Evolutionary conservation across 23 tunicate genomes (phyloP).

Genomic region (Ascidia mentula): DNA sequence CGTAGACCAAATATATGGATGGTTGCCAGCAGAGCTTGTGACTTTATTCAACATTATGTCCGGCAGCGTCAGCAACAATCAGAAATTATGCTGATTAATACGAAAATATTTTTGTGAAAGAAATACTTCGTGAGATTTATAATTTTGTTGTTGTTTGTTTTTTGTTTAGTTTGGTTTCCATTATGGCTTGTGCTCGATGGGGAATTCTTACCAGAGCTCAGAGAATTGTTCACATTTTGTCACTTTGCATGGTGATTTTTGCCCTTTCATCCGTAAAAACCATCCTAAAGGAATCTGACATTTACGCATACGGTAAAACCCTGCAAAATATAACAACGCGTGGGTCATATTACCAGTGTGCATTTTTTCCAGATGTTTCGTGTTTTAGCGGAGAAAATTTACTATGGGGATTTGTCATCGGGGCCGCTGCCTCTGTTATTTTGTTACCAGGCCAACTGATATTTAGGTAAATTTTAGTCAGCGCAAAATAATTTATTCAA

Average conservation of each 20-base stretch:
- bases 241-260: conserved; percentile 29
- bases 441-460: conserved; percentile 71
- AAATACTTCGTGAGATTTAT: no score
- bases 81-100: no score
- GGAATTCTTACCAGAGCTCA: conserved; percentile 53
- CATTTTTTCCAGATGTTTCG: conserved; percentile 14
- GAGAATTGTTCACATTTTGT: conserved; percentile 41
- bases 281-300: conserved; percentile 11
- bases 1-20: no score
- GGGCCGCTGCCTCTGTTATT: conserved; percentile 32
- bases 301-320: conserved; percentile 36
- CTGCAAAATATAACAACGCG: background rate
- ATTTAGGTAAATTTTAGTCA: conserved; percentile 39
- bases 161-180: conserved; percentile 60
- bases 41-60: no score
- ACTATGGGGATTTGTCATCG: conserved; percentile 55
- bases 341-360: background rate
- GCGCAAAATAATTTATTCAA: background rate
- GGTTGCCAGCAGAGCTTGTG: no score
- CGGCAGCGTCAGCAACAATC: no score
- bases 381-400: conserved; percentile 28
- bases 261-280: conserved; percentile 39
- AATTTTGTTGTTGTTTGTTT: no score
- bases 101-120: no score
- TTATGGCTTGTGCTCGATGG: conserved; percentile 69